Base-by-base conservation (phyloP, 2,888 invertebrate genomes). In the Dilophus febrilis region DNA sequence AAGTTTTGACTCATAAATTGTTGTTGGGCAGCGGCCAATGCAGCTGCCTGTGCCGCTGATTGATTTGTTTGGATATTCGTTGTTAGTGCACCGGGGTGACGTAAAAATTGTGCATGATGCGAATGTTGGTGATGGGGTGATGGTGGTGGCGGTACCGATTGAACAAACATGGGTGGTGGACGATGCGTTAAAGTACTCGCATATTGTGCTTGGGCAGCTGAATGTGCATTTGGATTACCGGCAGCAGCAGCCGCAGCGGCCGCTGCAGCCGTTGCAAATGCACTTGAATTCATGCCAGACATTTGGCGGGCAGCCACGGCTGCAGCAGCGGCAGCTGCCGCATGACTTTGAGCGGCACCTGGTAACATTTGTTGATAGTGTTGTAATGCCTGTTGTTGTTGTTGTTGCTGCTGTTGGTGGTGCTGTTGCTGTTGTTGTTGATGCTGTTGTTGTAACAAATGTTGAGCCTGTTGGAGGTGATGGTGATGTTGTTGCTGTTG, bases 301-400 rank as follows among this genome's bases (percentile, higher is more conserved):
- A 11, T 41, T 65, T 64, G 40, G 64, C 59, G 54, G 63, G 59
- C 53, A 54, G 65, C 54, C 53, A 61, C 59, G 59, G 58, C 51
- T 59, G 67, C 59, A 57, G 68, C 55, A 55, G 68, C 65, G 63
- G 62, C 57, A 61, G 64, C 60, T 64, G 67, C 22, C 22, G 22
- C 8, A 22, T 22, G 22, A 22, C 8, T 22, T 22, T 22, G 22
- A 22, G 4, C 8, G 4, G 22, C 22, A 46, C 22, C 66, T 65
- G 64, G 61, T 64, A 59, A 55, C 4, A 22, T 4, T 8, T 22
- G 22, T 6, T 22, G 22, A 22, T 22, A 22, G 8, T 22, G 22
- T n/a, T n/a, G n/a, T n/a, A n/a, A n/a, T n/a, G n/a, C n/a, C 22
- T 22, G 22, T 8, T 22, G 22, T 22, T 22, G 22, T 22, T 22